Base-by-base conservation (phyloP, 2,888 invertebrate species). In the Branchellion lobata region DNA sequence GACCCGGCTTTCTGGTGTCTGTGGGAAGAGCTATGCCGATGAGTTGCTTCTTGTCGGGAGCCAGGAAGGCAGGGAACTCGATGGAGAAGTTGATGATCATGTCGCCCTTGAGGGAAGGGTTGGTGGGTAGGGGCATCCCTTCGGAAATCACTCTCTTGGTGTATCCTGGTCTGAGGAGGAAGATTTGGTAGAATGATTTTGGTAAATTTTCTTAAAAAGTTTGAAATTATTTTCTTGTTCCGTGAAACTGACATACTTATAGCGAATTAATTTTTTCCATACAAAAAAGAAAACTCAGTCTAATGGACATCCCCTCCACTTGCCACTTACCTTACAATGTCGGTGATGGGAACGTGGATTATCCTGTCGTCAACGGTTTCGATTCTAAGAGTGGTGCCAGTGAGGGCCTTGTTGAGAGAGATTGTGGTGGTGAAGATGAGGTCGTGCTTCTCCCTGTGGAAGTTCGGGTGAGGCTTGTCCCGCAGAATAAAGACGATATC, bases 401-500 rank as follows among this genome's bases (percentile, higher is more conserved):
- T 86, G 61, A 88, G 84, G 21, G 88, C 87, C 74, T 85, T 84
- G 68, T 86, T 86, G 29, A 88, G 85, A 0, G 85, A 85, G 24
- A 88, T 85, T 51, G 85, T 84, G 53, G 86, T 86, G 36, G 85
- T 86, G 84, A 87, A 85, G 76, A 88, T 85, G 40, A 88, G 85
- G 82, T 87, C 85, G 31, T 82, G 77, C 3, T 86, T 88, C 72
- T 86, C 85, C 34, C 88, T 83, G 51, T 85, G 80, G 82, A 88
- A 88, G 76, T 85, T 80, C 21, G 85, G 84, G 82, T 88, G 87
- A 40, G 85, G 84, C 80, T 87, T 87, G 84, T 88, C 88, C 84
- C 85, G 86, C 40, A 88, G 85, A 78, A 86, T 86, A 83, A 88
- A 88, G 29, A 88, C 86, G 81, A 88, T 86, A 83, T 88, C 87